Percentiles rank a stretch among this genome's conserved stretches.
Evolutionary conservation across 2,113 vertebrate genomes (phyloP).

Genomic region (Rafetus swinhoei): DNA sequence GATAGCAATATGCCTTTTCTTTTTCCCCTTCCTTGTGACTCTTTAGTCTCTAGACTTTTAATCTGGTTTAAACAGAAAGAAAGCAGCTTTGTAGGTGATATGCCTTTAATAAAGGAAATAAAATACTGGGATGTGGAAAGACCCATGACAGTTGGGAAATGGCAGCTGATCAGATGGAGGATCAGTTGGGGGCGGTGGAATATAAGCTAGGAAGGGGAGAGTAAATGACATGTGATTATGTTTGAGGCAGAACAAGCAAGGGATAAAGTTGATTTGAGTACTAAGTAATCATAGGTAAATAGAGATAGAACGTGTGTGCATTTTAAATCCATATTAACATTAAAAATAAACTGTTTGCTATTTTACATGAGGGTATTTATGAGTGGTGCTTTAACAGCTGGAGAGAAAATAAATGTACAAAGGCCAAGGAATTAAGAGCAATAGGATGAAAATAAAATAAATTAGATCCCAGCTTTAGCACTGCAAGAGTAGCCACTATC

Average conservation of each 20-base stretch:
- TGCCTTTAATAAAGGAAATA: neutral
- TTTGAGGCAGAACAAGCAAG: neutral
- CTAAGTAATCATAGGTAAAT: neutral
- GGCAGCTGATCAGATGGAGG: neutral
- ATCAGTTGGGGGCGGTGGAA: neutral
- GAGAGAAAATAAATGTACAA: neutral
- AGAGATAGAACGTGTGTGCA: neutral
- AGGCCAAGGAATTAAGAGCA: neutral
- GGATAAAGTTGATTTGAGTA: neutral
- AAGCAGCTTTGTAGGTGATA: neutral
- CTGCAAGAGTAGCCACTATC: neutral
- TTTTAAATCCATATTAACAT: neutral
- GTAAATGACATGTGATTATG: neutral
- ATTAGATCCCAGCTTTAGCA: rapidly evolving
- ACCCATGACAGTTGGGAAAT: neutral
- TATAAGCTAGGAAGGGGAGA: neutral
- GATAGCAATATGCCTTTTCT: neutral
- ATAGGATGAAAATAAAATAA: neutral
- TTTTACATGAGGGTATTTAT: neutral
- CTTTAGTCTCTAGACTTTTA: neutral
- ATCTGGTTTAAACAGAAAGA: neutral
- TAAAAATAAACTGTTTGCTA: neutral
- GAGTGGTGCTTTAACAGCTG: neutral
- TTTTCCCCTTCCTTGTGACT: neutral
- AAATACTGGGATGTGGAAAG: neutral